phyloP scores from a whole-genome alignment of 2,113 vertebrate genomes.

The Delphinapterus leucas region DNA sequence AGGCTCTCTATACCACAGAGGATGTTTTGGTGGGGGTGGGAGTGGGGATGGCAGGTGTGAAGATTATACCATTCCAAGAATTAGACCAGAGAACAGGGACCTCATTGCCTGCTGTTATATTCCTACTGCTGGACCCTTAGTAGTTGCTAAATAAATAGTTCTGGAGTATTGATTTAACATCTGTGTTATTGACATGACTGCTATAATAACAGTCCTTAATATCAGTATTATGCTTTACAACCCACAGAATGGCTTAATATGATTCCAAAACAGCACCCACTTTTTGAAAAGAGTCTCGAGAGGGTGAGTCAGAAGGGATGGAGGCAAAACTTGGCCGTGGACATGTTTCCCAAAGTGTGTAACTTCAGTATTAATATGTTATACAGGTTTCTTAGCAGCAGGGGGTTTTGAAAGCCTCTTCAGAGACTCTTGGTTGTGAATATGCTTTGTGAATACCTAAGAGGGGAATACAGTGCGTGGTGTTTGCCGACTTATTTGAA shows the following conservation, averaged over 20 bases:
- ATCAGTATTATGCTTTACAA: background rate
- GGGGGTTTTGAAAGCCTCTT: background rate
- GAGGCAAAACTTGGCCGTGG: background rate
- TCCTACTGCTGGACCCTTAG: background rate
- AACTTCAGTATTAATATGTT: background rate
- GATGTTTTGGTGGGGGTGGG: background rate
- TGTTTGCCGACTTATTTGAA: background rate
- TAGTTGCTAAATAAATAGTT: background rate
- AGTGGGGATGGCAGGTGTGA: background rate
- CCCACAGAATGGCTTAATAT: background rate
- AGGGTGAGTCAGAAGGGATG: background rate
- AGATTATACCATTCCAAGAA: background rate
- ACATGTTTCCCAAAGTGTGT: background rate
- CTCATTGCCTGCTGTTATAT: background rate
- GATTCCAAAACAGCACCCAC: background rate
- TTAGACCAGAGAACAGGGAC: background rate
- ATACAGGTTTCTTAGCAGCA: constrained; percentile 19
- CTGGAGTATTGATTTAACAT: background rate
- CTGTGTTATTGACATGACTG: background rate
- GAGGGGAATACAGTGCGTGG: background rate
- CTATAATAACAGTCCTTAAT: background rate
- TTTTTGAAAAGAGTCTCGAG: background rate
- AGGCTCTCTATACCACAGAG: background rate
- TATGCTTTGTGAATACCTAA: background rate
- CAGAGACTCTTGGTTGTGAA: background rate